Evolutionary conservation across 2,113 vertebrate genomes (phyloP).

Genomic region (Aptenodytes forsteri): DNA sequence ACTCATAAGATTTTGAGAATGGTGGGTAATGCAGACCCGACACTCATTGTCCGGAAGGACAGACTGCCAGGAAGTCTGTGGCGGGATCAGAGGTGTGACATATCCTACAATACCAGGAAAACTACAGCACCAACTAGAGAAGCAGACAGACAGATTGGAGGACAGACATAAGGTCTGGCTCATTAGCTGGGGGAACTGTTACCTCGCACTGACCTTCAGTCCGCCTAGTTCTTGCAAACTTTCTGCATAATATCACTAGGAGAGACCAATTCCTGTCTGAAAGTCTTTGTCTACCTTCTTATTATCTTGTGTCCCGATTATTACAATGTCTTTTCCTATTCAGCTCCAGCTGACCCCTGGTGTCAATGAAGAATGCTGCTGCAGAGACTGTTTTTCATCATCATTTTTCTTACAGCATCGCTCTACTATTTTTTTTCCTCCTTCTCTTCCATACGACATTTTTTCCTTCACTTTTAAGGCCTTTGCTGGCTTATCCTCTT

Average conservation of each 20-base stretch:
- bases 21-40: not conserved
- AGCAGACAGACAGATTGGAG: not conserved
- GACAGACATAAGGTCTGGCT: not conserved
- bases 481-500: not conserved
- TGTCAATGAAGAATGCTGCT: not conserved
- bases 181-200: not conserved
- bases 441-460: not conserved
- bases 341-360: not conserved
- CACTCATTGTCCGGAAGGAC: not conserved
- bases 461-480: not conserved
- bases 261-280: not conserved
- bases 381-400: not conserved
- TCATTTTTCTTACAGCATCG: not conserved
- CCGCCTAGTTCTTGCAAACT: not conserved
- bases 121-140: not conserved
- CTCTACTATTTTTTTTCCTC: not conserved
- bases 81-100: not conserved
- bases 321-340: not conserved
- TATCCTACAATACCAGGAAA: not conserved
- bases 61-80: not conserved
- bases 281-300: not conserved
- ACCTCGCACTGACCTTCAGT: not conserved
- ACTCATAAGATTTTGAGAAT: not conserved
- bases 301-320: not conserved
- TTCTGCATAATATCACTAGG: not conserved